Evolutionary conservation across 2,888 invertebrate genomes (phyloP), one percentile per base, ranked within the genome.

Genomic region (Clivina fossor): DNA sequence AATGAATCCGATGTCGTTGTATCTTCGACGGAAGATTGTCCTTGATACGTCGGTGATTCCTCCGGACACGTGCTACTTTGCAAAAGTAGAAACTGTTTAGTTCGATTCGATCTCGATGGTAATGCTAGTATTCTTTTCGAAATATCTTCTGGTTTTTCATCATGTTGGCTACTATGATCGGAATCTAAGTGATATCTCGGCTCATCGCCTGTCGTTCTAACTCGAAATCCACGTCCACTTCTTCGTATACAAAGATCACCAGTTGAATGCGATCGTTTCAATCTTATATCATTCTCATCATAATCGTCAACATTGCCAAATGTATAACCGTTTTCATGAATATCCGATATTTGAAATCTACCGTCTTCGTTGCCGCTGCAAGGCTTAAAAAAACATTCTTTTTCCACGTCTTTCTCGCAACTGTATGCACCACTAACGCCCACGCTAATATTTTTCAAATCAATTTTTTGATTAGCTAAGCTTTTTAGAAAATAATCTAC

Each of bases 401-500:
- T 66, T 5, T 69, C 70, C 4, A 53, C 58, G 7, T 68, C 69
- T 19, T 65, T 65, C 16, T 73, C 73, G 3, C 68, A 62, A 13
- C 66, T 63, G 28, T 67, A 63, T 58, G 70, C 64, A n/a, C n/a
- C n/a, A 46, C 66, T 67, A 9, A 65, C 63, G 26, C 64, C 64
- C 9, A 69, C 62, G 44, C 73, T 73, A 44, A 74, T 62, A 58
- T 69, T 70, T 58, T 74, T 74, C 26, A 76, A 65, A 62, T 74
- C 76, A 22, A 74, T 71, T 56, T 74, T 74, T 51, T 74, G 74
- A 60, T 75, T 75, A 0, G 77, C 76, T 28, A 78, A 63, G 11
- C 77, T 77, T 63, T 78, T 78, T 28, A 79, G 63, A 62, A 79
- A 78, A 64, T 76, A 78, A 59, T 78, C 78, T 2, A 79, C 78